Evolutionary conservation across 2,888 invertebrate genomes (phyloP), one percentile per base, ranked within the genome.

Genomic region (Ceriagrion tenellum): DNA sequence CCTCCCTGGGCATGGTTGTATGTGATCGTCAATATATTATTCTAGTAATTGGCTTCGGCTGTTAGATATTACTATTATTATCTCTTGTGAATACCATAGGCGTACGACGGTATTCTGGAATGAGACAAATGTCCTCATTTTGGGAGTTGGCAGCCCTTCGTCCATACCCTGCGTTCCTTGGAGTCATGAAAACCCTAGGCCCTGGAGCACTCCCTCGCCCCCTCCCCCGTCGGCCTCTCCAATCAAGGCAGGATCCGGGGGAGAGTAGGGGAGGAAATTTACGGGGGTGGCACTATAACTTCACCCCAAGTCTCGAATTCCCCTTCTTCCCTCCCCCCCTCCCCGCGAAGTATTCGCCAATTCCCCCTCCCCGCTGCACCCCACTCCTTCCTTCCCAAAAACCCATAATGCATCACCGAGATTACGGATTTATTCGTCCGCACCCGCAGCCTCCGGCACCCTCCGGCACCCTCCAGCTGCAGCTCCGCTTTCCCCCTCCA

Each of bases 361-460:
- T 23, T 55, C 56, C n/a, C 56, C 8, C 59, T 23, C 59, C 16
- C 23, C 20, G 10, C 18, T 6, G 13, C 20, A 6, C 20, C 91
- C 35, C 26, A 59, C 91, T 13, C 91, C 20, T 40, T n/a, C 23
- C 69, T 30, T 30, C 35, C 88, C 40, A n/a, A 47, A 47, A 26
- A 55, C 89, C 89, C 89, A 89, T 89, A 89, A 89, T 89, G 55
- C 89, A 55, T 55, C 89, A 55, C 89, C 89, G 89, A 89, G 89
- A 89, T 89, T 89, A 89, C 89, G 89, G 89, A 89, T 89, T 89
- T 89, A 89, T 89, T 89, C 89, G 89, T 89, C 47, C n/a, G 55
- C 55, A 89, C 89, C 89, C 89, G 47, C 55, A 89, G 89, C 13
- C 40, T 88, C 88, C 81, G 18, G 26, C 47, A 47, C 40, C 56